A percentile compares a stretch with the other conserved stretches of the same genome.
Evolutionary conservation across 1,140 invertebrate genomes (phyloP).

Genomic region (Zophobas atratus): DNA sequence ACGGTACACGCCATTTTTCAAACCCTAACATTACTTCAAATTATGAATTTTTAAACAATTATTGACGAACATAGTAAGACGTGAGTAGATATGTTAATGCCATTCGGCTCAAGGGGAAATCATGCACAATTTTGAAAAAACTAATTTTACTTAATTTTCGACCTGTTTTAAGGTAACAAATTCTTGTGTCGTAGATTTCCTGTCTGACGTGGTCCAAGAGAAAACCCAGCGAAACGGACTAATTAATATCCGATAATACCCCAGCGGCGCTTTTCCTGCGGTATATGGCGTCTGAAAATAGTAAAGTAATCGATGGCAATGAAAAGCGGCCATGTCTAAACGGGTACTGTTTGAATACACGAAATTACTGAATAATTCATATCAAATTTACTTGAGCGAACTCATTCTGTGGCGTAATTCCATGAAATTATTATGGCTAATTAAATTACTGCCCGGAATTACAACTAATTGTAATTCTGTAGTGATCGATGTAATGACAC

Average conservation of each 20-base stretch:
- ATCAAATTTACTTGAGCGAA: conserved; percentile 29
- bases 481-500: conserved; percentile 35
- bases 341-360: conserved; percentile 35
- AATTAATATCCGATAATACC: conserved; percentile 14
- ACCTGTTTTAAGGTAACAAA: too few relatives aligned
- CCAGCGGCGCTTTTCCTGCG: not conserved
- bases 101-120: too few relatives aligned
- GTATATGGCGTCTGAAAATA: conserved; percentile 15
- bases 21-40: conserved; percentile 33
- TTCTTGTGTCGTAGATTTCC: too few relatives aligned
- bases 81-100: not conserved
- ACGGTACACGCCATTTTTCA: conserved; percentile 23
- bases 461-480: conserved; percentile 32
- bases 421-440: conserved; percentile 35
- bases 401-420: conserved; percentile 19
- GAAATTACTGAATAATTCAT: conserved; percentile 37
- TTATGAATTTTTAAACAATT: conserved; percentile 32
- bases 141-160: too few relatives aligned
- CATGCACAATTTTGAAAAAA: too few relatives aligned
- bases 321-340: conserved; percentile 38
- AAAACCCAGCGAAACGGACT: conserved; percentile 25
- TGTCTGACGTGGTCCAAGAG: not conserved
- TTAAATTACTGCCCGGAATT: conserved; percentile 32
- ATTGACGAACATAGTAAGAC: conserved; percentile 38
- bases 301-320: conserved; percentile 34